These are phyloP conservation scores for Brevimyrus niger DNA, from an alignment of 2,113 vertebrate genomes.

Conservation along the genomic window DNA sequence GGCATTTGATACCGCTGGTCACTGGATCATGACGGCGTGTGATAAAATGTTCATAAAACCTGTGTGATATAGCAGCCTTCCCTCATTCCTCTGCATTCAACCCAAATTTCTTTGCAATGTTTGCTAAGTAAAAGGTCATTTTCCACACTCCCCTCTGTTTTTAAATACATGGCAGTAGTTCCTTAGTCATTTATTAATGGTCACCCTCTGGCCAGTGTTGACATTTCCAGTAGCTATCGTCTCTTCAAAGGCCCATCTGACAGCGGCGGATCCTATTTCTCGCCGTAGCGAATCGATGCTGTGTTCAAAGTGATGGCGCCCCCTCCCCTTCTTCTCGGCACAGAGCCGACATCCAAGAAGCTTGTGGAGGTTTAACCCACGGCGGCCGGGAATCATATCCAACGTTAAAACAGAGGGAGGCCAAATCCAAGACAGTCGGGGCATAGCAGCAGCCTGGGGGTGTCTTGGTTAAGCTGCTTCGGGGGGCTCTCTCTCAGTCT, in stretches of 20 bases:
- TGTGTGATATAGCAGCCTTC: not conserved
- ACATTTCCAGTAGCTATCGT: slow-evolving; percentile 33
- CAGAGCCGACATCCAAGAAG: slow-evolving; percentile 1
- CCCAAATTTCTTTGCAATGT: not conserved
- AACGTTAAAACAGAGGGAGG: not conserved
- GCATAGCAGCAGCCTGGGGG: not conserved
- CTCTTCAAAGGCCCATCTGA: slow-evolving; percentile 40
- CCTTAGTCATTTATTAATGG: slow-evolving; percentile 41
- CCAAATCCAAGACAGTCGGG: not conserved
- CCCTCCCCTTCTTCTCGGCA: not conserved
- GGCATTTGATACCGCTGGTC: not conserved
- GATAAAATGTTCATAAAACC: not conserved
- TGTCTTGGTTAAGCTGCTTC: not conserved
- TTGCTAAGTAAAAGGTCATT: slow-evolving; percentile 35
- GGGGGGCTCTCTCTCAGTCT: not conserved
- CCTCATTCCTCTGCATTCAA: not conserved
- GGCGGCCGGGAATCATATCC: not conserved
- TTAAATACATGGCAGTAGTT: slow-evolving; percentile 35
- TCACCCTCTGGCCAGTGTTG: slow-evolving; percentile 35
- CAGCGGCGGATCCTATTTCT: slow-evolving; percentile 37
- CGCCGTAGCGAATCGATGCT: slow-evolving; percentile 21
- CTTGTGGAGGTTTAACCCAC: not conserved
- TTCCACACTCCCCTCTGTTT: slow-evolving; percentile 20
- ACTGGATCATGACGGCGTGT: not conserved
- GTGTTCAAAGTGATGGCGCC: slow-evolving; percentile 28